A percentile compares a stretch with the other conserved stretches of the same genome.
Evolutionary conservation across 2,797 vertebrate species (phyloP).

Genomic region (Staurois parvus): DNA sequence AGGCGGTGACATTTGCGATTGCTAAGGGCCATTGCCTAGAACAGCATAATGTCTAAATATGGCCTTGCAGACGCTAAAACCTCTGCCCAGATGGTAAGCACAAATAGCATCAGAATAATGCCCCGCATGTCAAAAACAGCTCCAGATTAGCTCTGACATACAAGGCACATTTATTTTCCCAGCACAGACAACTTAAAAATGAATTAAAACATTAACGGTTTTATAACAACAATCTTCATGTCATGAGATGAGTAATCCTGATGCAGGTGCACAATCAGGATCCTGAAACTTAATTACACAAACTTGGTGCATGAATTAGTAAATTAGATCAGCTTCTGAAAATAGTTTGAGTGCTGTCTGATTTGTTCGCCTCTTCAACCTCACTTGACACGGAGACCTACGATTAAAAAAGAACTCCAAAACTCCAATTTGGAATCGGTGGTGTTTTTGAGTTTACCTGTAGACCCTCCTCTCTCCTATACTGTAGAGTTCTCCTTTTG

Average conservation of each 20-base stretch:
- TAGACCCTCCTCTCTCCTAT: too few species aligned
- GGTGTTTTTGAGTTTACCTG: too few species aligned
- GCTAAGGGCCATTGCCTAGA: not conserved
- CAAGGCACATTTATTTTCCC: not conserved
- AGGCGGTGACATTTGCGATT: too few species aligned
- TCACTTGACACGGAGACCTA: conserved; percentile 11
- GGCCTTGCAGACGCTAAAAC: not conserved
- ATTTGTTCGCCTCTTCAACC: conserved; percentile 23
- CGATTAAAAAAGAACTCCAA: not conserved
- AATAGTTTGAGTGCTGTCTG: conserved; percentile 45
- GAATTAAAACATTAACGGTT: conserved; percentile 53
- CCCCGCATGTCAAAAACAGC: not conserved
- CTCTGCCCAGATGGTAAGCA: not conserved
- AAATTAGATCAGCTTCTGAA: conserved; percentile 57
- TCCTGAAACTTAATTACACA: conserved; percentile 51
- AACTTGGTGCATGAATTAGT: conserved; percentile 45
- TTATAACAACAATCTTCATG: conserved; percentile 51
- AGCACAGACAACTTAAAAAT: conserved; percentile 10
- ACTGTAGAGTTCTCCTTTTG: too few species aligned
- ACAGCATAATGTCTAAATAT: not conserved
- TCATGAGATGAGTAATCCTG: conserved; percentile 42
- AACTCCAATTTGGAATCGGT: too few species aligned
- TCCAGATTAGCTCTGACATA: not conserved
- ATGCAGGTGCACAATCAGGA: conserved; percentile 60
- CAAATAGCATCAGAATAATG: not conserved